Evolutionary conservation across 2,797 vertebrate genomes (phyloP), one percentile per base, ranked within the genome.

Genomic region (Pitangus sulphuratus): DNA sequence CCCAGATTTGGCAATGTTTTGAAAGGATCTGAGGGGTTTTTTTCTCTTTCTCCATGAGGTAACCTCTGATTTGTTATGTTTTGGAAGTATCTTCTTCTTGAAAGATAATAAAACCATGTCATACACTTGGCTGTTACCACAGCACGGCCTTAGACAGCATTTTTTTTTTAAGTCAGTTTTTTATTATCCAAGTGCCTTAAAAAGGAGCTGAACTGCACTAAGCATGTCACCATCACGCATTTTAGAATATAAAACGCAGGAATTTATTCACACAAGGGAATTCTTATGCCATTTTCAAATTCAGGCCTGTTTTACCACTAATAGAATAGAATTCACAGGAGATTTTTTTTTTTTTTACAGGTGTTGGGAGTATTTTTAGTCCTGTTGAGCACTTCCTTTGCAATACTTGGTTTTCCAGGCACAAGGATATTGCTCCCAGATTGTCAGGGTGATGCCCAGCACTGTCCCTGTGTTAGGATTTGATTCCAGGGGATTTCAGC

Each of bases 41-140:
- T 45, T n/a, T 33, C 30, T 87, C 28, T 88, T 82, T 80, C 51
- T 84, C 51, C 54, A 18, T 79, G 54, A 94, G 37, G n/a, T 83
- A 82, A 92, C 39, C 31, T 89, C 90, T 95, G 69, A 76, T 94
- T 76, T 88, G 44, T 61, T 87, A 8, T 37, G 42, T 76, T 92
- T 91, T 93, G 60, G 87, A 90, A 96, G 47, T 33, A 25, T 51
- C 47, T 81, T 88, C 30, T 72, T 84, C 50, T 82, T 75, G 79
- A 84, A 42, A 75, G 53, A 68, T 81, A 86, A 58, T 44, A 78
- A 84, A 91, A 61, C 9, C 40, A 51, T 79, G 31, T 58, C 28
- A 20, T 82, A n/a, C 65, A 45, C 61, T 88, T 86, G 71, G 54
- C 68, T 93, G 53, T 65, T 82, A 60, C 9, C 50, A 58, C 61